A percentile compares a stretch with the other conserved stretches of the same genome.
Conservation (phyloP, 2,888 invertebrate species). For the Agrochola lychnidis region DNA sequence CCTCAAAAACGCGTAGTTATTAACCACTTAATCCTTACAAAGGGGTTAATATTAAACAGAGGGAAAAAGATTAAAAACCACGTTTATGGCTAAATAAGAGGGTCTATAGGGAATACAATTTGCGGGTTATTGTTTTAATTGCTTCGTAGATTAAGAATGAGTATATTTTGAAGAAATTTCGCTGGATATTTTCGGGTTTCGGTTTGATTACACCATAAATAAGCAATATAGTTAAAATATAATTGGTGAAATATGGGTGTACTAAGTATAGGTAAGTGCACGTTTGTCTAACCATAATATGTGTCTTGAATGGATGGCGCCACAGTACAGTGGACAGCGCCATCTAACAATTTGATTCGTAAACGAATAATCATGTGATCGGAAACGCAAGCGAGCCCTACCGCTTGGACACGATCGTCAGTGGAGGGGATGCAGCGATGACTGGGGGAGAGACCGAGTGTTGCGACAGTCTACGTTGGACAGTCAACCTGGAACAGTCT, state of each 20-base stretch:
- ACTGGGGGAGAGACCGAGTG: too few relatives aligned
- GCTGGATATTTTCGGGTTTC: constrained; percentile 1
- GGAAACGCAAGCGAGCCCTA: too few relatives aligned
- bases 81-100: constrained; percentile 53
- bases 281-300: too few relatives aligned
- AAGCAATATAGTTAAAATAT: too few relatives aligned
- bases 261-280: background rate
- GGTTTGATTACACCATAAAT: background rate
- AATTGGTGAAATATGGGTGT: background rate
- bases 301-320: too few relatives aligned
- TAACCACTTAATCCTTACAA: constrained; percentile 62
- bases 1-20: constrained; percentile 52
- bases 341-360: too few relatives aligned
- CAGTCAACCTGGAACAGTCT: too few relatives aligned
- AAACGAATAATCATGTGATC: too few relatives aligned
- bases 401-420: too few relatives aligned
- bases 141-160: constrained; percentile 36
- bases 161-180: constrained; percentile 32
- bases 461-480: too few relatives aligned
- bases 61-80: constrained; percentile 63
- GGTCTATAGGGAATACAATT: constrained; percentile 48
- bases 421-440: too few relatives aligned
- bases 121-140: constrained; percentile 58
- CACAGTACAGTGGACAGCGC: too few relatives aligned
- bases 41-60: constrained; percentile 57